Conservation (phyloP, 2,888 invertebrate genomes). For the Polietes domitor region DNA sequence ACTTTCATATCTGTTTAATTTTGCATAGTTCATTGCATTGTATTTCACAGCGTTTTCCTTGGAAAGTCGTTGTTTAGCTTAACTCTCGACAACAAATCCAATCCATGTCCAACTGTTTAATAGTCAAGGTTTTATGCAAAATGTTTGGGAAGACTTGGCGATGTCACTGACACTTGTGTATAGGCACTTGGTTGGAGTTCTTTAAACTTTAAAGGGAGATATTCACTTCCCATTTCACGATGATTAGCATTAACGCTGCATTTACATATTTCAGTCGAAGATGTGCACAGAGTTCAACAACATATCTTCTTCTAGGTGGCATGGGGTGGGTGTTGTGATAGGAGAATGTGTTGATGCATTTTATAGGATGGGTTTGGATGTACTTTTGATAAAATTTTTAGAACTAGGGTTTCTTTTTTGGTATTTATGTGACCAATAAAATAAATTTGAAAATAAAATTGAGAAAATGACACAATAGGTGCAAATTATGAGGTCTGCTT, state of each 20-base stretch:
- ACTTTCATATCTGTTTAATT: background rate
- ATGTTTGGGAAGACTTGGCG: constrained; percentile 1
- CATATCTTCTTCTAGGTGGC: constrained; percentile 6
- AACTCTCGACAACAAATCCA: constrained; percentile 22
- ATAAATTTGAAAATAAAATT: too few relatives aligned
- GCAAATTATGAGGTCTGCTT: too few relatives aligned
- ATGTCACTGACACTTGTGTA: constrained; percentile 44
- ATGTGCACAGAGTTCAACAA: constrained; percentile 2
- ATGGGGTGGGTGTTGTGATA: background rate
- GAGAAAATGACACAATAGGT: too few relatives aligned
- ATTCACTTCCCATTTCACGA: constrained; percentile 48
- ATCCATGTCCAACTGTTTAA: constrained; percentile 45
- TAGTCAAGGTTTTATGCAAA: constrained; percentile 64
- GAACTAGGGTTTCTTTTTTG: too few relatives aligned
- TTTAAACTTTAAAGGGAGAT: constrained; percentile 62
- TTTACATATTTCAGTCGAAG: constrained; percentile 49
- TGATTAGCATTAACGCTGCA: constrained; percentile 49
- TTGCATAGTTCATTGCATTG: background rate
- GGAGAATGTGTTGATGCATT: background rate
- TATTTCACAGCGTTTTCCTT: background rate
- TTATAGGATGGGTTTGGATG: too few relatives aligned
- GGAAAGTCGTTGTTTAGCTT: constrained; percentile 25
- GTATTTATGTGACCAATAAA: too few relatives aligned
- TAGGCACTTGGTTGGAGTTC: constrained; percentile 1
- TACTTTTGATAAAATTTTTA: too few relatives aligned